Conservation (phyloP, 2,113 vertebrate genomes). For the Oxyruncus cristatus region DNA sequence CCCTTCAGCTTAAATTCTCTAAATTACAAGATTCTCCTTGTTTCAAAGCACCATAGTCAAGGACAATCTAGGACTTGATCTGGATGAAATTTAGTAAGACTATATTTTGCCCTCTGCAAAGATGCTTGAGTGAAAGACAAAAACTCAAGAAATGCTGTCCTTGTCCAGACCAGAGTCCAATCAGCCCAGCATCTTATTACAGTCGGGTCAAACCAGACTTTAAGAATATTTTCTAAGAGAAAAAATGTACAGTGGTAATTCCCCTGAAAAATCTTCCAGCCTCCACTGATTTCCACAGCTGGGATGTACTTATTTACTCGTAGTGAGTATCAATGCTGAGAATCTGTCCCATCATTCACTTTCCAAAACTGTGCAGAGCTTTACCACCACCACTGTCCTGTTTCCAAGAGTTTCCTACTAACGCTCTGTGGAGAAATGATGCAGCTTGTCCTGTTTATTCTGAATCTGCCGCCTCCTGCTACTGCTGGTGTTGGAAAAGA, state of each 20-base stretch:
- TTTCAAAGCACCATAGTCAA: not conserved
- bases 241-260: not conserved
- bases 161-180: not conserved
- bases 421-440: not conserved
- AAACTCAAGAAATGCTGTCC: not conserved
- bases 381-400: not conserved
- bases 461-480: not conserved
- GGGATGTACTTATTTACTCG: not conserved
- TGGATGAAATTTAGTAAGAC: not conserved
- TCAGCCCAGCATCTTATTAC: not conserved
- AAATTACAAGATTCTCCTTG: not conserved
- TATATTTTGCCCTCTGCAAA: not conserved
- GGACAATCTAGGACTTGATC: not conserved
- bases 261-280: not conserved
- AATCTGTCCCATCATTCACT: not conserved
- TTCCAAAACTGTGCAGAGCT: not conserved
- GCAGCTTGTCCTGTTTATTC: not conserved
- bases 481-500: not conserved
- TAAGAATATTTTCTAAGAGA: not conserved
- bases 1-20: not conserved
- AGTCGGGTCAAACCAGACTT: not conserved
- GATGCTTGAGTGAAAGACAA: not conserved
- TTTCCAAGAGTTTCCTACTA: not conserved
- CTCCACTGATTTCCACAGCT: not conserved
- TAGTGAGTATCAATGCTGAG: not conserved